A percentile compares a stretch with the other conserved stretches of the same genome.
Conservation (phyloP, 23 tunicate species). For the Diplosoma virens region DNA sequence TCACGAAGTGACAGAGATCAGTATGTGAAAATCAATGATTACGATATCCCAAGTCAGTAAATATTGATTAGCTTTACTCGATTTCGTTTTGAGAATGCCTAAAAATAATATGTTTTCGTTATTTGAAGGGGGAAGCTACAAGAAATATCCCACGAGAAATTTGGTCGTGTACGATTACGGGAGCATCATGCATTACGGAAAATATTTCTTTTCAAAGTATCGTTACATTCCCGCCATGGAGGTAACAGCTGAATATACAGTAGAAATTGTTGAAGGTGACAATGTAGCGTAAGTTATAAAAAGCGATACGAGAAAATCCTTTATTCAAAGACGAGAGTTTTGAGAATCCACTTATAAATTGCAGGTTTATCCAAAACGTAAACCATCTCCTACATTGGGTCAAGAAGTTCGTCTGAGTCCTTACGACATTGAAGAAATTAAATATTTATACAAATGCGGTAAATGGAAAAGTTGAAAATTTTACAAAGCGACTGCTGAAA, state of each 20-base stretch:
- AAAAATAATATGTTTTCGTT: conserved; percentile 37
- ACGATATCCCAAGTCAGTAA: conserved; percentile 33
- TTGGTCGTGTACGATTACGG: conserved; percentile 89
- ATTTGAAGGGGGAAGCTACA: too few relatives aligned
- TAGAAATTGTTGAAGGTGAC: too few relatives aligned
- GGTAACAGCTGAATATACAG: too few relatives aligned
- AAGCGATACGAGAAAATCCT: too few relatives aligned
- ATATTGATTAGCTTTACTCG: not conserved
- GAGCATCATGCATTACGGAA: conserved; percentile 92
- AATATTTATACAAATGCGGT: conserved; percentile 80
- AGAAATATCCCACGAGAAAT: conserved; percentile 57
- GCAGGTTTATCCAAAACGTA: conserved; percentile 46
- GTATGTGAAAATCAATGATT: conserved; percentile 62
- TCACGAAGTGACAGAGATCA: conserved; percentile 86
- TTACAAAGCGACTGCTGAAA: too few relatives aligned
- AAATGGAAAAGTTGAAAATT: too few relatives aligned
- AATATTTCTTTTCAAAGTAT: conserved; percentile 69
- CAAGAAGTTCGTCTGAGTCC: conserved; percentile 84
- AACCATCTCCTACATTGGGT: conserved; percentile 75
- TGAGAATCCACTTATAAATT: not conserved
- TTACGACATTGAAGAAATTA: conserved; percentile 92
- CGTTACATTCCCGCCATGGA: conserved; percentile 81
- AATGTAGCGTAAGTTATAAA: too few relatives aligned
- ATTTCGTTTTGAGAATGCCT: not conserved
- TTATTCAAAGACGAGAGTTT: too few relatives aligned